Base-by-base conservation (phyloP, 2,113 vertebrate species). In the Hystrix brachyura region DNA sequence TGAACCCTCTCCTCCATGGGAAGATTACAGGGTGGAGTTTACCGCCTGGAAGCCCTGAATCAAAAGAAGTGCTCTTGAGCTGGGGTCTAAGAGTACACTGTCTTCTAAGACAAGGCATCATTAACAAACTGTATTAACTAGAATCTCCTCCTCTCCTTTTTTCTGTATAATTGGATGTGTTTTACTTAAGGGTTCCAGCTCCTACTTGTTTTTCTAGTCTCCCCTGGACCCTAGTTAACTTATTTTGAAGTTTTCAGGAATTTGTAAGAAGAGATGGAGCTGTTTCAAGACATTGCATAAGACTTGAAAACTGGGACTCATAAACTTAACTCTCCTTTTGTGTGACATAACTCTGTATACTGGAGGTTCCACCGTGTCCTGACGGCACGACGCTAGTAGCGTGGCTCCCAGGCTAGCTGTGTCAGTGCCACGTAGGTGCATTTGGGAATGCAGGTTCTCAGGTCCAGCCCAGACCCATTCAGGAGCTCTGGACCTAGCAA, bases 211-310 rank as follows among this genome's bases (percentile, higher is more conserved):
- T 98, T 98, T 91, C 96, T 97, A 59, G 94, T 86, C 89, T 97
- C 81, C 46, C 32, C 34, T 96, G 92, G 64, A 94, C 84, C 89
- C 93, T 96, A 76, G 74, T 96, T 98, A 95, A 96, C 92, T 94
- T 98, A 96, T 92, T 96, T 96, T 97, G 87, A 97, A 97, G 69
- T 97, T 96, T 97, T 95, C 84, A 98, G 82, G 84, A 98, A 96
- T 97, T 98, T 0, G 0, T 88, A 97, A 96, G 90, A 97, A 95
- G 95, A 96, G 94, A 91, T 93, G 86, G 87, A 0, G 1, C 95
- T 96, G 57, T 98, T 98, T 98, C 82, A 97, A 89, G 86, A 96
- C 0, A 0, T 97, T 96, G 94, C 88, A 78, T 62, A 95, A 98
- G 95, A 93, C 95, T 97, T 97, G 97, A 97, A 98, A 98, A 51